Base-by-base conservation (phyloP, 2,113 vertebrate species). In the Hyperoodon ampullatus region DNA sequence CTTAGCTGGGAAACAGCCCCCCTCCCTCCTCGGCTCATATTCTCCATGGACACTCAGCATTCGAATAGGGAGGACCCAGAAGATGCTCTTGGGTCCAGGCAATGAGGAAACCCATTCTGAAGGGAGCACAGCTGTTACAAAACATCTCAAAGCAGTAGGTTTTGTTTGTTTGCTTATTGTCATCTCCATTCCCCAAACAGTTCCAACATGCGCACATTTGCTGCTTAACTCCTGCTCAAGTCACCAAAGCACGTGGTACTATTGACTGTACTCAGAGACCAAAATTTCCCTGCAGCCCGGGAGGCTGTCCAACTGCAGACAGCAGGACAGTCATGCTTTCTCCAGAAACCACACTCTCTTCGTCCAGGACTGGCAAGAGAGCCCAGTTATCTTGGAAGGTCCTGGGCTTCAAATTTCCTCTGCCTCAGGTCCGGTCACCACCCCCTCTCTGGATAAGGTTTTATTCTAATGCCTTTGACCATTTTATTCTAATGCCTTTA, bases 331-430 rank as follows among this genome's bases (percentile, higher is more conserved):
- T 78, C 16, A 88, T 23, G 26, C 18, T 95, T 88, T 83, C 42
- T 47, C 66, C 61, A 50, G 50, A 93, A 96, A 88, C 60, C 42
- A 66, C 61, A 72, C 21, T 82, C 21, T 90, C 68, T 97, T 81
- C 93, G 90, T 92, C 53, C 61, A 53, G 53, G 39, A 9, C 66
- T 82, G 77, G 71, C 61, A 94, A 91, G n/a, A 96, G 1, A 82
- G 68, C 4, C 14, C 33, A 5, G 55, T 74, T 95, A 94, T 93
- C 90, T 86, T 96, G 0, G 1, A 96, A 97, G 71, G 53, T 44
- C 58, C 61, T 75, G 16, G 39, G 82, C 61, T 92, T 96, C 80
- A 88, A 63, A 93, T 97, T 82, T 88, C 50, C 55, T 86, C 30
- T 35, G n/a, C 42, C 16, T 15, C 90, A 91, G 72, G 82, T 30